phyloP scores from a whole-genome alignment of 2,797 vertebrate species.

The Kryptopterus vitreolus region DNA sequence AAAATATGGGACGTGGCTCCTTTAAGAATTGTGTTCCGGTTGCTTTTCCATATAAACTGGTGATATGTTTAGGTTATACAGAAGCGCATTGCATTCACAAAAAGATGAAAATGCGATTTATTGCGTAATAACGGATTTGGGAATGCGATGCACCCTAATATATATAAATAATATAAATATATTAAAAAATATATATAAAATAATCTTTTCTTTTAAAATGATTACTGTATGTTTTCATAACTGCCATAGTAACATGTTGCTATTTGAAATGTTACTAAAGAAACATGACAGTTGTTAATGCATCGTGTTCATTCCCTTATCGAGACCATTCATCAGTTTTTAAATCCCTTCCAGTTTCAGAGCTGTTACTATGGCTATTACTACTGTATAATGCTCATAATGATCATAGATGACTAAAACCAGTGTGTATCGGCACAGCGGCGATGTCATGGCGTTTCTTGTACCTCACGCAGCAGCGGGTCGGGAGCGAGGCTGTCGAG shows the following conservation, averaged over 20 bases:
- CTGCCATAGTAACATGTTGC: not conserved
- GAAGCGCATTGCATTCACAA: too few relatives aligned
- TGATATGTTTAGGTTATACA: too few relatives aligned
- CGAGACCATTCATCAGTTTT: not conserved
- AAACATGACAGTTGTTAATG: not conserved
- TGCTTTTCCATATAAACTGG: too few relatives aligned
- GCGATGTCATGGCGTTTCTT: slow-evolving; percentile 47
- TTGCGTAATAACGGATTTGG: too few relatives aligned
- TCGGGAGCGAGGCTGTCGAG: slow-evolving; percentile 90
- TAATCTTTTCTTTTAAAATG: too few relatives aligned
- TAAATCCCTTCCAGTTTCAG: not conserved
- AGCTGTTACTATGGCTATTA: not conserved
- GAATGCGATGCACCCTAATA: too few relatives aligned
- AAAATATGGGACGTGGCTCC: too few relatives aligned
- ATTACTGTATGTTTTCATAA: not conserved
- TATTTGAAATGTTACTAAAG: not conserved
- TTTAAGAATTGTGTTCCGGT: too few relatives aligned
- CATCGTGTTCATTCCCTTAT: not conserved
- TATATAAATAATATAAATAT: too few relatives aligned
- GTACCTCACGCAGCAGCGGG: slow-evolving; percentile 88
- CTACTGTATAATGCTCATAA: not conserved
- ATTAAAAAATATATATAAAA: too few relatives aligned
- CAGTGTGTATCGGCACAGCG: slow-evolving; percentile 55
- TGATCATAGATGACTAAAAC: not conserved
- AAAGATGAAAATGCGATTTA: too few relatives aligned